phyloP scores from a whole-genome alignment of 2,888 invertebrate genomes.

The Monoplex corrugatus region DNA sequence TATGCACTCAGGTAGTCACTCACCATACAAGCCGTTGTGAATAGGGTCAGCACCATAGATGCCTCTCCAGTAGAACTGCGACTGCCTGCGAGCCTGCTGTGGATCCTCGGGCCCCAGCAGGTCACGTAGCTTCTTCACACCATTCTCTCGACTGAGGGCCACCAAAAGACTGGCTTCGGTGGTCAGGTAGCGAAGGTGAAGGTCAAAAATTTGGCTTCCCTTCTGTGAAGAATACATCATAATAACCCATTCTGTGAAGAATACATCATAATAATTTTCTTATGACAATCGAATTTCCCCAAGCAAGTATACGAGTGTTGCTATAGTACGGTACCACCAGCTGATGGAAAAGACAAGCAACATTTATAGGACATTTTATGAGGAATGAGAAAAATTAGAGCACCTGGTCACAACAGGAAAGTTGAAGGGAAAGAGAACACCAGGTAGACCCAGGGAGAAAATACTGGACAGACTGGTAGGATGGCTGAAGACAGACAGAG shows the following conservation, averaged over 20 bases:
- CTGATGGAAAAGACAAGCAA: too few relatives aligned
- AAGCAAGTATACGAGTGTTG: too few relatives aligned
- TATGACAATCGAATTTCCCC: too few relatives aligned
- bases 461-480: too few relatives aligned
- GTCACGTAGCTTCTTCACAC: conserved; percentile 74
- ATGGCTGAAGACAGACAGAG: too few relatives aligned
- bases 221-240: conserved; percentile 33
- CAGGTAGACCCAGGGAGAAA: too few relatives aligned
- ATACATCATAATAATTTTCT: neutral
- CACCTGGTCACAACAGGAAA: too few relatives aligned
- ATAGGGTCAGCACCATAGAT: conserved; percentile 75
- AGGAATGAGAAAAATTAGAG: too few relatives aligned
- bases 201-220: conserved; percentile 55
- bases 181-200: conserved; percentile 69
- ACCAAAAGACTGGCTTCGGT: conserved; percentile 71
- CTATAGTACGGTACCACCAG: too few relatives aligned
- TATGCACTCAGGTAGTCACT: conserved; percentile 47
- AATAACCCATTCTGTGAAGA: too few relatives aligned
- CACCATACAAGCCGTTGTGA: conserved; percentile 77
- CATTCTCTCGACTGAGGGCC: conserved; percentile 76
- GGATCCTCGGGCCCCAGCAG: conserved; percentile 77
- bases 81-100: conserved; percentile 68
- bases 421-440: too few relatives aligned
- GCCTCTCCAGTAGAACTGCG: conserved; percentile 76
- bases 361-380: too few relatives aligned